Evolutionary conservation across 2,888 invertebrate genomes (phyloP).

Genomic region (Chaitophorus viminalis): DNA sequence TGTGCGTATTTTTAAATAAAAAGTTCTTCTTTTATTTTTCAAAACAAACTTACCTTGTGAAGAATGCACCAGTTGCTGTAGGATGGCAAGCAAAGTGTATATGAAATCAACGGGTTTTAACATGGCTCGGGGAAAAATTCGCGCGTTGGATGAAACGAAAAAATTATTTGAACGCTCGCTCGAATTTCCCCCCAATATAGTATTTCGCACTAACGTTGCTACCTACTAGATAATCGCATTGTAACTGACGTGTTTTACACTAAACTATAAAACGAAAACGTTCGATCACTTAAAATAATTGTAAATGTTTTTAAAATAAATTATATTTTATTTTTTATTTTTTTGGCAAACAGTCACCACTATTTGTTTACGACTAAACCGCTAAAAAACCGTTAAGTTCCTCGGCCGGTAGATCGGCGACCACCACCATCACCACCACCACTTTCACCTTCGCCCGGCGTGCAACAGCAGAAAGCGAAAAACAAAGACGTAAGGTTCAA

Average conservation of each 20-base stretch:
- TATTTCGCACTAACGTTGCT: background rate
- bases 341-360: conserved; percentile 50
- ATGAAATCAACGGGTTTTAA: conserved; percentile 28
- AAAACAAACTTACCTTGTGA: conserved; percentile 41
- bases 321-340: background rate
- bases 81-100: conserved; percentile 43
- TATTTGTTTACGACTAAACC: conserved; percentile 58
- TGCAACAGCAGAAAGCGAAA: conserved; percentile 56
- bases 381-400: conserved; percentile 60
- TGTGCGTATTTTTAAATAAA: background rate
- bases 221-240: background rate
- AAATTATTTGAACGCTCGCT: background rate
- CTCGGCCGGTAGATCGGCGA: conserved; percentile 25
- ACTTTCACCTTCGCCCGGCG: conserved; percentile 53
- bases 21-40: background rate
- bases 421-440: conserved; percentile 39
- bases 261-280: background rate
- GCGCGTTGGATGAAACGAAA: conserved; percentile 8
- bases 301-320: background rate
- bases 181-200: conserved; percentile 9
- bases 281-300: background rate
- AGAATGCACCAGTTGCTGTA: conserved; percentile 50
- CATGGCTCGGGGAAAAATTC: conserved; percentile 33
- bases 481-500: conserved; percentile 51
- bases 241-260: background rate